Base-by-base conservation (phyloP, 1,140 invertebrate genomes). In the Aphaenogaster floridana region DNA sequence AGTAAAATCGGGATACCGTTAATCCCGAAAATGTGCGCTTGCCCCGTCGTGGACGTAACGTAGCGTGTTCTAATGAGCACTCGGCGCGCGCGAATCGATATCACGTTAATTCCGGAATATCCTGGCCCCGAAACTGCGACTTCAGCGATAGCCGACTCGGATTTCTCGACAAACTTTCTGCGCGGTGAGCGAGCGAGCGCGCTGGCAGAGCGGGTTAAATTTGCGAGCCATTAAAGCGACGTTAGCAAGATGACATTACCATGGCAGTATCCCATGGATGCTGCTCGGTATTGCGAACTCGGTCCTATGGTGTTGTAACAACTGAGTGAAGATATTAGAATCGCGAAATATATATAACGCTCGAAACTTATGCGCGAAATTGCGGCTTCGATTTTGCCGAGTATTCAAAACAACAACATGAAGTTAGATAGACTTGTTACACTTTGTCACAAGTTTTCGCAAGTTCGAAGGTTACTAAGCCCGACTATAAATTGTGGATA, bases 141-240 rank as follows among this genome's bases (percentile, higher is more conserved):
- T 78, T 86, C 63, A 77, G 54, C 77, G 69, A 59, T 80, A 72
- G 57, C 36, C 66, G 42, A 57, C 68, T 83, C 80, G 78, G 68
- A 88, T 89, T 90, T 88, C 76, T 50, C 74, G 54, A 21, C 15
- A 88, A 84, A 90, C 74, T 90, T 90, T 88, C 57, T 39, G n/a
- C 64, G 36, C 42, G 5, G n/a, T 34, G 48, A 50, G 69, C 76
- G 42, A 81, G 28, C 54, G 54, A 63, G 59, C 48, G 52, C 3
- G 28, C 28, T 17, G 13, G 36, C 11, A 34, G 36, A n/a, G 52
- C 42, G 28, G 68, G 80, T 84, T 74, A 88, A 91, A 91, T 91
- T 92, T 91, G 87, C 88, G 90, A 92, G 89, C 86, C 77, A 89
- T 91, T 92, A 90, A 92, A 90, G 85, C 79, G 86, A 88, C 71